Evolutionary conservation across 35 echinoderm and acorn worm species (phyloP).

Genomic region (Patiria miniata): DNA sequence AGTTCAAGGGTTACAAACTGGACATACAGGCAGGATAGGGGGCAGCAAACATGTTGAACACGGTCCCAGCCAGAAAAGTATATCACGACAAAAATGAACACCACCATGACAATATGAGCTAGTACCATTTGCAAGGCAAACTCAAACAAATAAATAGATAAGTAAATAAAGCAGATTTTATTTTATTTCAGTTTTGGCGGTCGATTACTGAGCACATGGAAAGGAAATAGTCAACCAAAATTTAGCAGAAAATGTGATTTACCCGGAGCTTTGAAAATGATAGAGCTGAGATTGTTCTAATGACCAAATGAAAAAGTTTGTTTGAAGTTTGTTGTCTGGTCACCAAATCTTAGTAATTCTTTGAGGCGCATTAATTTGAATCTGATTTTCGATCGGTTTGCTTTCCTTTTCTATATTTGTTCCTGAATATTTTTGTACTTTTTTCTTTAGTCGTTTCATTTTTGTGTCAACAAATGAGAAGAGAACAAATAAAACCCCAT

Average conservation of each 20-base stretch:
- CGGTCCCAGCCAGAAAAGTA: not conserved
- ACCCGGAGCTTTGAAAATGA: not conserved
- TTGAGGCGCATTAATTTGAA: no score
- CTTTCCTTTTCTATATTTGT: no score
- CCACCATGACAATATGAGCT: not conserved
- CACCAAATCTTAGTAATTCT: no score
- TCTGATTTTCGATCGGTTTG: no score
- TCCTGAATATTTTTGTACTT: no score
- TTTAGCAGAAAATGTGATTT: not conserved
- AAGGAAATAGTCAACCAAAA: not conserved
- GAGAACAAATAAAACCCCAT: no score
- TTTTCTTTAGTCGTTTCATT: no score
- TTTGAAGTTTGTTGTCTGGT: no score
- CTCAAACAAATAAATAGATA: not conserved
- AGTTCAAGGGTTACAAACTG: not conserved
- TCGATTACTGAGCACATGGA: not conserved
- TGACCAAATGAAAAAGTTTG: no score
- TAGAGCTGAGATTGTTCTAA: no score
- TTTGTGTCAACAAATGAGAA: no score
- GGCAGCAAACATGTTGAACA: not conserved
- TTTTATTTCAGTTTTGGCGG: not conserved
- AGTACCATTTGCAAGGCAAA: not conserved
- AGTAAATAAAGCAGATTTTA: not conserved
- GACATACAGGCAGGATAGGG: slow-evolving; percentile 12
- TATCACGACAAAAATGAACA: not conserved